Evolutionary conservation across 2,888 invertebrate genomes (phyloP), one percentile per base, ranked within the genome.

Genomic region (Bibio marci): DNA sequence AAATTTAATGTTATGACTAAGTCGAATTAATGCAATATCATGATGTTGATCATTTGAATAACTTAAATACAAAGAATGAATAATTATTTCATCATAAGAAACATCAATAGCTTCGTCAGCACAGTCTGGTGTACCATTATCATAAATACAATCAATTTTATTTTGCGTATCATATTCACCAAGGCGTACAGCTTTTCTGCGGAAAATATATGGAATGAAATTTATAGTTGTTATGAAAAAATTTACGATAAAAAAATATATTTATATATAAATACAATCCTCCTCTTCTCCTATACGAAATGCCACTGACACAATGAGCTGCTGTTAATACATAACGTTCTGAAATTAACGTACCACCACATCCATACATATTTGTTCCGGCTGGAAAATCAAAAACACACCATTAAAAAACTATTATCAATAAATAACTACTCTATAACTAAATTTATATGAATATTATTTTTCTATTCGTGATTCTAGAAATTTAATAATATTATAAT

Each of bases 161-260:
- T 65, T 68, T 46, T 69, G 66, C 0, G 65, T 68, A 50, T 79
- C 71, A 48, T 74, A 75, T 57, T 79, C 79, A 2, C 79, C 79
- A 30, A 79, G 57, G 11, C 76, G 66, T 3, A 70, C 67, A 30
- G 64, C 59, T 44, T 62, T 57, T 36, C 60, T 60, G 35, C 1
- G 43, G 36, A 17, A 7, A 10, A 28, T 3, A 17, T 5, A 14
- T 25, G 13, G 1, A 22, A 14, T 28, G 13, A 34, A 22, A 22
- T 6, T 22, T 6, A 22, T 22, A 22, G 4, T 22, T 22, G 22
- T 22, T 22, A 12, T 38, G 36, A 32, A 28, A 27, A 31, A 3
- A 15, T 25, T 27, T 15, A 40, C 28, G 10, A 14, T 17, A 30
- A 13, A 13, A 27, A 36, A 35, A 27, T 14, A 7, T 35, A 27